Percentiles rank a stretch among this genome's conserved stretches.
Evolutionary conservation across 2,888 invertebrate genomes (phyloP).

Genomic region (Argyra leucocephala): DNA sequence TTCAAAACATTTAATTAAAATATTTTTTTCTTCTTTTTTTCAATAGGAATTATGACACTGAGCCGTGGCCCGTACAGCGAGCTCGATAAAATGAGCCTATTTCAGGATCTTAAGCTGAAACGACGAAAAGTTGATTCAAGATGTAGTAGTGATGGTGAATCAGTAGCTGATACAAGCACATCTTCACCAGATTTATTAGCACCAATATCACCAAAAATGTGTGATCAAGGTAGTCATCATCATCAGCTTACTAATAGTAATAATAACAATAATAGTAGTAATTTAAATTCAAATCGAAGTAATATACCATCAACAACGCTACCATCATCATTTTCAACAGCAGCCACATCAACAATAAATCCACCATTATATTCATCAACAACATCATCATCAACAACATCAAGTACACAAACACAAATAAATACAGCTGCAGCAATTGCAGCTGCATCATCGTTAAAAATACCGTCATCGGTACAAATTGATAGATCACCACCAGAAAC

Average conservation of each 20-base stretch:
- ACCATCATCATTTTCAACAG: conserved; percentile 22
- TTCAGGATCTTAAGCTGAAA: conserved; percentile 96
- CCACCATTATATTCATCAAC: conserved; percentile 18
- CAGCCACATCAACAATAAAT: conserved; percentile 23
- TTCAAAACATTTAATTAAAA: not conserved
- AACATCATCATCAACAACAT: conserved; percentile 23
- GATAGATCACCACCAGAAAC: conserved; percentile 26
- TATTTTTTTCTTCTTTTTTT: conserved; percentile 23
- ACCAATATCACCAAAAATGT: conserved; percentile 74
- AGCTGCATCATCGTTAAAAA: conserved; percentile 34
- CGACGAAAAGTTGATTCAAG: conserved; percentile 94
- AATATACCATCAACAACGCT: conserved; percentile 28
- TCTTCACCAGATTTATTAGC: conserved; percentile 80
- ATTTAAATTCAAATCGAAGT: conserved; percentile 25
- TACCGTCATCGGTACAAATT: conserved; percentile 36
- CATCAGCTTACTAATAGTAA: conserved; percentile 27
- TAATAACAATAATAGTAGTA: conserved; percentile 28
- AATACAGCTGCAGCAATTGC: conserved; percentile 29
- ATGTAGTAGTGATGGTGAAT: conserved; percentile 94
- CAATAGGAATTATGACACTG: conserved; percentile 93
- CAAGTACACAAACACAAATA: conserved; percentile 17
- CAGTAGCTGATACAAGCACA: conserved; percentile 86
- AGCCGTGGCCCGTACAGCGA: conserved; percentile 90
- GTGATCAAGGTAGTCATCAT: conserved; percentile 39
- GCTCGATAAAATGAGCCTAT: conserved; percentile 97